These are phyloP conservation scores for Deroplatys truncata DNA, from an alignment of 2,888 invertebrate genomes.

Conservation along the genomic window DNA sequence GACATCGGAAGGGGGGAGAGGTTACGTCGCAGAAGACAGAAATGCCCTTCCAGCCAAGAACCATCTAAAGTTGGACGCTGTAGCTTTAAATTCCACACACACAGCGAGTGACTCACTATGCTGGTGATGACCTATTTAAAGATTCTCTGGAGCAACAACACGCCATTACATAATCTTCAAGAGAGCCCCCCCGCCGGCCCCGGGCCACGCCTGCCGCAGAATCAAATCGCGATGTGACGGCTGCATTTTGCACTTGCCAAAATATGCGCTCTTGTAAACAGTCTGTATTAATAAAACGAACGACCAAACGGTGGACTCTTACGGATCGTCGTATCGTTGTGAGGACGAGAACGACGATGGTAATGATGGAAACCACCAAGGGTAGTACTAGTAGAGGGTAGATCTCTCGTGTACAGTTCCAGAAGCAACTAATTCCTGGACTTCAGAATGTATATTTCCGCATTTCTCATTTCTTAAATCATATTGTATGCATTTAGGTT, in stretches of 20 bases:
- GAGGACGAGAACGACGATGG: no score
- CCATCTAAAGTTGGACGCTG: neutral
- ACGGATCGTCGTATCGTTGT: no score
- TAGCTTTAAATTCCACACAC: neutral
- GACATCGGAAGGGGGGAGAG: no score
- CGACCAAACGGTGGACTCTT: no score
- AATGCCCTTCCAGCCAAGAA: neutral
- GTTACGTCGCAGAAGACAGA: neutral
- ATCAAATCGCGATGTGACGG: neutral
- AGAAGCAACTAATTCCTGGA: no score
- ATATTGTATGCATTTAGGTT: no score
- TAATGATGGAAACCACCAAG: no score
- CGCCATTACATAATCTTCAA: neutral
- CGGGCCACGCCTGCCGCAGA: neutral
- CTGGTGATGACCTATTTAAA: neutral
- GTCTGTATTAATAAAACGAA: neutral
- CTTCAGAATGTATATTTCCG: no score
- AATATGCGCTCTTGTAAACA: neutral
- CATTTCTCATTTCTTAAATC: no score
- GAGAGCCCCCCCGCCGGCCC: no score
- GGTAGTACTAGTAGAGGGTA: no score
- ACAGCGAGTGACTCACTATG: neutral
- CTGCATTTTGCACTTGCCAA: neutral
- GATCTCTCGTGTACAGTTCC: no score
- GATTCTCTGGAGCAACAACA: neutral